Base-by-base conservation (phyloP, 2,888 invertebrate species). In the Luperina testacea region DNA sequence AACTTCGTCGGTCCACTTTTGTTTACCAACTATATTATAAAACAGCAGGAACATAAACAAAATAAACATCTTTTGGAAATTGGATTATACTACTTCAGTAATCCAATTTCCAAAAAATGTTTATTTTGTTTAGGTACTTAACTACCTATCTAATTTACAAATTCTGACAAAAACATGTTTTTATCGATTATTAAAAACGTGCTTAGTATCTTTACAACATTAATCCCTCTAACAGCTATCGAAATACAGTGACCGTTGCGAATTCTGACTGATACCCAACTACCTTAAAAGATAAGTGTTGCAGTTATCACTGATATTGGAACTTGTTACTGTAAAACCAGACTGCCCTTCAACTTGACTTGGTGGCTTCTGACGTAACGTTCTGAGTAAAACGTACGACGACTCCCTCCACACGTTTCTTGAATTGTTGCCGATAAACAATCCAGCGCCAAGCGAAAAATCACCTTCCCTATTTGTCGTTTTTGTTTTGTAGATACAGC, bases 321-420 rank as follows among this genome's bases (percentile, higher is more conserved):
- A 45, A 73, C 65, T 53, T 67, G n/a, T 53, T 48, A 38, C 9
- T 57, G 9, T n/a, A 20, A 32, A 68, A 57, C 13, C n/a, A 61
- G 4, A 24, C 65, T 45, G 83, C 70, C 86, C 85, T 85, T 85
- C 77, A 85, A 85, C 85, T 86, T 85, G 86, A 85, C 83, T 85
- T 69, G n/a, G 27, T 69, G 48, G 61, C 48, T 63, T 61, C 70
- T 68, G 64, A 72, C 17, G 78, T 59, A 71, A 73, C 63, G 15
- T 70, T 71, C 32, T 51, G 9, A 61, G n/a, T 72, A 68, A 63
- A 81, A 45, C n/a, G 11, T 24, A 42, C 17, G 15, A 74, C 42
- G n/a, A 32, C 53, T 24, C 38, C 45, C n/a, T 38, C 61, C 45
- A 48, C 57, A 32, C 61, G n/a, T 69, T 69, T 69, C 72, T 64